Evolutionary conservation across 2,113 vertebrate genomes (phyloP).

Genomic region (Phrynocephalus versicolor): DNA sequence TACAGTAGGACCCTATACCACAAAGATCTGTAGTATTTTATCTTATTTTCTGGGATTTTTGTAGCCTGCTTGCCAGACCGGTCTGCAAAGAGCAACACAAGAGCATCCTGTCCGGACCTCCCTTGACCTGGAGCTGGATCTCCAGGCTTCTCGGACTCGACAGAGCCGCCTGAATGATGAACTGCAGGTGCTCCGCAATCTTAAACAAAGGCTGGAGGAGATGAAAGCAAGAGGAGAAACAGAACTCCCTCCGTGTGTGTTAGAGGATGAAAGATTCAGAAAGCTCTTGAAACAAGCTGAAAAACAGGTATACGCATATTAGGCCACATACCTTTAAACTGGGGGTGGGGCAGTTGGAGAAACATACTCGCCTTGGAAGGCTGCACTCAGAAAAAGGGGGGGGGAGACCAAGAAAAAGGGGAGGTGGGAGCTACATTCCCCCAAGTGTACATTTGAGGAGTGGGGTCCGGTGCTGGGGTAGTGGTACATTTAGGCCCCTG

Average conservation of each 20-base stretch:
- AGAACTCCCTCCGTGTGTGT: slow-evolving; percentile 72
- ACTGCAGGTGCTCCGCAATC: slow-evolving; percentile 77
- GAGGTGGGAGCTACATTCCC: too few species aligned
- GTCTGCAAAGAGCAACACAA: slow-evolving; percentile 57
- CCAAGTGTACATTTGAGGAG: too few species aligned
- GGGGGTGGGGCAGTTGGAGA: too few species aligned
- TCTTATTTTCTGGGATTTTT: background rate
- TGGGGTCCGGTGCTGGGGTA: too few species aligned
- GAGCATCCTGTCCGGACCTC: slow-evolving; percentile 77
- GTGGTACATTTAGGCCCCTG: too few species aligned
- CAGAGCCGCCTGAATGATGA: slow-evolving; percentile 84
- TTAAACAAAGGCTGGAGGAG: slow-evolving; percentile 79
- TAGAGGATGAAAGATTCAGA: slow-evolving; percentile 82
- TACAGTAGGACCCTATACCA: too few species aligned
- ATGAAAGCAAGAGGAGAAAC: slow-evolving; percentile 77
- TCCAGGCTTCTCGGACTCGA: slow-evolving; percentile 80
- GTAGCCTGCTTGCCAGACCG: slow-evolving; percentile 76
- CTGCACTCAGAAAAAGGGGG: too few species aligned
- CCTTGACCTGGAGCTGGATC: slow-evolving; percentile 86
- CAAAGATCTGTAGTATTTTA: background rate
- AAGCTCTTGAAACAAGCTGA: slow-evolving; percentile 81
- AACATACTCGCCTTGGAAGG: too few species aligned
- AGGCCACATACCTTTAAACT: background rate
- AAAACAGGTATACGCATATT: slow-evolving; percentile 74
- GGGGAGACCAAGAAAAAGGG: too few species aligned